Evolutionary conservation across 2,888 invertebrate species (phyloP), one percentile per base, ranked within the genome.

Genomic region (Caenorhabditis virilis): DNA sequence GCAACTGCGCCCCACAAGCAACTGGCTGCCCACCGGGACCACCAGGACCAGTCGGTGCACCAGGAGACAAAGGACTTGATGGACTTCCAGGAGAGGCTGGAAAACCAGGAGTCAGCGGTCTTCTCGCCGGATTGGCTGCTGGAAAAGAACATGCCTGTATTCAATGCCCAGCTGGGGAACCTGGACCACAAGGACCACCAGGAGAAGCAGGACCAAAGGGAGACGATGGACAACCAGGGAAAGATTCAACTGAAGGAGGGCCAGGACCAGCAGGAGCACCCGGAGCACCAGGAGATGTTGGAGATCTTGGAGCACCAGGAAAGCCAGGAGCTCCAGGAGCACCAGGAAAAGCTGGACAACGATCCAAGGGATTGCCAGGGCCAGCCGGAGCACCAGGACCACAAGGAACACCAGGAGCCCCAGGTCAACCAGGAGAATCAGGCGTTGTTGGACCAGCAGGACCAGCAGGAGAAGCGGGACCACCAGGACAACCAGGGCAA

Each of bases 91-190:
- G 68, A 55, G 36, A 55, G 46, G 38, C 59, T n/a, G 79, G 78
- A 62, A 71, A 64, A 35, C 58, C 77, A 26, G 67, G 73, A 42
- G 76, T 69, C 50, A 39, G 50, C 25, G 64, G 64, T 54, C 57
- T 57, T 7, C 47, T 61, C 33, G 48, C 62, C 39, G 78, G 78
- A 65, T 69, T 50, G 22, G 41, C 74, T 16, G 61, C 65, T 20
- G 61, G 49, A 42, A n/a, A n/a, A n/a, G 41, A 54, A 20, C 50
- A 55, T 47, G 50, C 64, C 41, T 61, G 67, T 39, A 59, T 61
- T 42, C 45, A 45, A 23, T 61, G 67, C 48, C 62, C 61, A 51
- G 55, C 58, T 16, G 67, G 67, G 45, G 47, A 48, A 20, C 60
- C 57, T 48, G 66, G 66, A 66, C 66, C 56, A 53, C 45, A 57